Base-by-base conservation (phyloP, 1,140 invertebrate species). In the Spodoptera litura region DNA sequence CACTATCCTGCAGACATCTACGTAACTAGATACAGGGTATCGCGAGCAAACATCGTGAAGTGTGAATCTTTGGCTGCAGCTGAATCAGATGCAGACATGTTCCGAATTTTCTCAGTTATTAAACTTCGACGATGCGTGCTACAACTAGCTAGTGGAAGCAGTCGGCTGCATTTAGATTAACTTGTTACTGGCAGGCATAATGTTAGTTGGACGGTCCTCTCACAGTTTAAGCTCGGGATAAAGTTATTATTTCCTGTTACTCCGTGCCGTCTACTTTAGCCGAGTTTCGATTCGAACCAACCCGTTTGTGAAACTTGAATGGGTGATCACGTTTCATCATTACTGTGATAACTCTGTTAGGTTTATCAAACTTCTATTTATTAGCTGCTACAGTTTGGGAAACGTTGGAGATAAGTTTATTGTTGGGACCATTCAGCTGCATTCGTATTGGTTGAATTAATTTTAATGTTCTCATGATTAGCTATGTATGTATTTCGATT, bases 191-290 rank as follows among this genome's bases (percentile, higher is more conserved):
- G 89, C 93, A 93, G 91, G 87, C 93, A 92, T 92, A 93, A 92
- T 93, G 93, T 93, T 92, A 91, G 91, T 91, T 87, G 88, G 91
- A 89, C 91, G 84, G 87, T 92, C 88, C 87, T 92, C 88, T 87
- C 80, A 73, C 81, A 85, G 87, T 88, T 90, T 88, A 88, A 92
- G 87, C 88, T 87, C 66, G 84, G 85, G 88, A 93, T 91, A 89
- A 94, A 94, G 89, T 94, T 94, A 94, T 92, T 93, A 93, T 93
- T 93, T 93, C 93, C 89, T 91, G 91, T 88, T 92, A 92, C 86
- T 88, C 87, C 58, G 83, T 87, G 83, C 86, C 91, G 89, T 89
- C 88, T 89, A 91, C 91, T 93, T 90, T 89, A 92, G 85, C 89
- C 85, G 87, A 94, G 91, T 93, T 93, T 91, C 91, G 85, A 92